A percentile compares a stretch with the other conserved stretches of the same genome.
These are phyloP conservation scores for Quadroppia sp. DNA, from an alignment of 2,888 invertebrate genomes.

Conservation along the genomic window DNA sequence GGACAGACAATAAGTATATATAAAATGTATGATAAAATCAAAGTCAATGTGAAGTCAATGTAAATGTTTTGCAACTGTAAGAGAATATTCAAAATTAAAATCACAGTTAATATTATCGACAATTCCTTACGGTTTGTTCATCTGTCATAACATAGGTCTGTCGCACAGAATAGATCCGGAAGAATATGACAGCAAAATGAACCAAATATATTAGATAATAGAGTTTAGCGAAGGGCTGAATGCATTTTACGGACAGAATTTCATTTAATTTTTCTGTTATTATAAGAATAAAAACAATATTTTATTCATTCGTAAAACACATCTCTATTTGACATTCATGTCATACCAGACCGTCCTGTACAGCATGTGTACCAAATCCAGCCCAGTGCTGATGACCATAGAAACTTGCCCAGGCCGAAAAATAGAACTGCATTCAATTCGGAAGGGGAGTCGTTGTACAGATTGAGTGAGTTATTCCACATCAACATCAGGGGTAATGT, in stretches of 20 bases:
- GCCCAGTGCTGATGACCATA: constrained; percentile 25
- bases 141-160: constrained; percentile 39
- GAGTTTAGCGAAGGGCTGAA: constrained; percentile 37
- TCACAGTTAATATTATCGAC: not conserved
- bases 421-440: constrained; percentile 28
- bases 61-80: not conserved
- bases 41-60: not conserved
- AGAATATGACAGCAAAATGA: constrained; percentile 32
- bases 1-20: not conserved
- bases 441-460: constrained; percentile 4
- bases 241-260: not conserved
- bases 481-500: not conserved
- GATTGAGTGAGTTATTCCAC: constrained; percentile 35
- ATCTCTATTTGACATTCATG: not conserved
- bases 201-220: constrained; percentile 33
- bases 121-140: constrained; percentile 22
- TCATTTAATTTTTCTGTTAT: not conserved
- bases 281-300: too few relatives aligned
- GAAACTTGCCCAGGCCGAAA: constrained; percentile 25
- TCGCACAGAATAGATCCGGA: constrained; percentile 31
- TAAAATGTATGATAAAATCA: not conserved
- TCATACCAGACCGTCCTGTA: constrained; percentile 20
- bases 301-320: not conserved
- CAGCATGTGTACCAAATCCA: constrained; percentile 30
- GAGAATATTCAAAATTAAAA: not conserved